Evolutionary conservation across 2,113 vertebrate species (phyloP), one percentile per base, ranked within the genome.

Genomic region (Toxotes chatareus): DNA sequence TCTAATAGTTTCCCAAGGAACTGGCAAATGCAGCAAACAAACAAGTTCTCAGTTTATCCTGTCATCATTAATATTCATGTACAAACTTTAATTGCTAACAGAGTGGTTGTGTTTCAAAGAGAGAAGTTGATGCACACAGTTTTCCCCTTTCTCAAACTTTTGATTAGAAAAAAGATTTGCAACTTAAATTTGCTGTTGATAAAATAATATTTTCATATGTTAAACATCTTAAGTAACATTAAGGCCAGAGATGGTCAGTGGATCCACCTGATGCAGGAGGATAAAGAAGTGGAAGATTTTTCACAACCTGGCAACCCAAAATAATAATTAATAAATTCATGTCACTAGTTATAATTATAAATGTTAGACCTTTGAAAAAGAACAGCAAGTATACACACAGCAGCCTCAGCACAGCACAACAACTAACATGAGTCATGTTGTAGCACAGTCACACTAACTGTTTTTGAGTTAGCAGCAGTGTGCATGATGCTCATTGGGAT

Each of bases 1-100:
- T 64, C 64, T 77, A 63, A 81, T 8, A 57, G 53, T 64, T 82
- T 80, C 57, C 60, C 4, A 44, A 88, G 74, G 77, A 84, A 76
- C 19, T 36, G 67, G 21, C 19, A 34, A 63, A 71, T 4, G n/a
- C 13, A 42, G 27, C 0, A 3, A 76, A 60, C 32, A 65, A 63
- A n/a, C 21, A 61, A 16, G 3, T 32, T 27, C 8, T 31, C 32
- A 9, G 49, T 73, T 73, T 23, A 62, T 72, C 12, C 2, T 9
- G 21, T 42, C 14, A 10, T 32, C 11, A 27, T 74, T 17, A 46
- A 73, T 51, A 67, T 79, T 76, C 47, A 69, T 11, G 9, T 13
- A 0, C 12, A 53, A 55, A 59, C 21, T 61, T 72, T 31, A 69
- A 72, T 68, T 71, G 49, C 12, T 23, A 76, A 27, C 0, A 36